A percentile compares a stretch with the other conserved stretches of the same genome.
Evolutionary conservation across 2,888 invertebrate genomes (phyloP).

Genomic region (Cheilosia impressa): DNA sequence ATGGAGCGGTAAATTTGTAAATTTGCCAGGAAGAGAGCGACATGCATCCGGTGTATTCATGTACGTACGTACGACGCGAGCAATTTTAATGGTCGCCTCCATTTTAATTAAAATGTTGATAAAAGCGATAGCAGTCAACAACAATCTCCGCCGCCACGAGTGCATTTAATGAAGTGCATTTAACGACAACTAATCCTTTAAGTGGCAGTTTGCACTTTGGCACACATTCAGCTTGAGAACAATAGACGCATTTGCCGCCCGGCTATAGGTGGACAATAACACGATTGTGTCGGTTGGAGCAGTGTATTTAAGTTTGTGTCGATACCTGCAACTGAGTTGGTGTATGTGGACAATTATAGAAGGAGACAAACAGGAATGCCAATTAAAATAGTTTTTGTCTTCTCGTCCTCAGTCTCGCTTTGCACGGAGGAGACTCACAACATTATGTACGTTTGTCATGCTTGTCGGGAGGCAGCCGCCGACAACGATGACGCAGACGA

Average conservation of each 20-base stretch:
- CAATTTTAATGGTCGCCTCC: constrained; percentile 52
- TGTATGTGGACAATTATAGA: constrained; percentile 12
- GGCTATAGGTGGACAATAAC: neutral
- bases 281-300: constrained; percentile 4
- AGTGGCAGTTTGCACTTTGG: constrained; percentile 64
- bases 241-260: constrained; percentile 32
- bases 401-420: neutral
- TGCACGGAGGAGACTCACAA: neutral
- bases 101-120: constrained; percentile 56
- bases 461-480: neutral
- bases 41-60: constrained; percentile 35
- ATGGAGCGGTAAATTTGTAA: constrained; percentile 63
- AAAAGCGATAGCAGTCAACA: constrained; percentile 33
- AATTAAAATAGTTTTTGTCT: constrained; percentile 45
- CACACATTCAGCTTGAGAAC: constrained; percentile 62
- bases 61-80: constrained; percentile 4
- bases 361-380: constrained; percentile 36
- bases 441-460: constrained; percentile 4
- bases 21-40: constrained; percentile 43
- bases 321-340: neutral
- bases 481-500: constrained; percentile 1
- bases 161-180: constrained; percentile 60
- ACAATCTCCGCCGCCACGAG: neutral
- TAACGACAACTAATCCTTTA: constrained; percentile 64
- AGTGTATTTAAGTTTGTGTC: neutral